Percentiles rank a stretch among this genome's conserved stretches.
These are phyloP conservation scores for Rhopalosiphum nymphaeae DNA, from an alignment of 2,888 invertebrate species.

Conservation along the genomic window DNA sequence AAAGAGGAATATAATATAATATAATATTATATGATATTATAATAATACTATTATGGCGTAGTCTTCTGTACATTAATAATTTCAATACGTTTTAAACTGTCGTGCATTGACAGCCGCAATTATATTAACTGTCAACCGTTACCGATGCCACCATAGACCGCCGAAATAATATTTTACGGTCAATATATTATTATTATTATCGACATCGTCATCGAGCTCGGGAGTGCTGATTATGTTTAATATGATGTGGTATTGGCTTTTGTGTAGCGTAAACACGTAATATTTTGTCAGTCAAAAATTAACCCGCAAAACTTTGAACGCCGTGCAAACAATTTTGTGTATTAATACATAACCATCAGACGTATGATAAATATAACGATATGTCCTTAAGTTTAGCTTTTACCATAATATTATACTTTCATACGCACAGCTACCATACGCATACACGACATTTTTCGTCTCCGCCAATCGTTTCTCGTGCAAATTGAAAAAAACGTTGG, in stretches of 20 bases:
- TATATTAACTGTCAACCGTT: conserved; percentile 9
- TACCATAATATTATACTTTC: not conserved
- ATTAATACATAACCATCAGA: not conserved
- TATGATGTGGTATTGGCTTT: not conserved
- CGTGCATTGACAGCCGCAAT: not conserved
- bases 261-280: not conserved
- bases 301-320: not conserved
- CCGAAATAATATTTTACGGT: not conserved
- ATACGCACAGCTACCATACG: not conserved
- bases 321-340: not conserved
- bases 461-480: not conserved
- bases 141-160: not conserved
- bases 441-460: not conserved
- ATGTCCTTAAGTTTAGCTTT: not conserved
- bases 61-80: not conserved
- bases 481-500: not conserved
- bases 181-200: not conserved
- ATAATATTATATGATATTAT: not conserved
- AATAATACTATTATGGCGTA: not conserved
- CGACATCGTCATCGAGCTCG: not conserved
- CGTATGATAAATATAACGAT: not conserved
- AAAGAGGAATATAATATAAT: not conserved
- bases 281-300: not conserved
- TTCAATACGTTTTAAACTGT: not conserved
- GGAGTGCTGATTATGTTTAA: not conserved